Conservation (phyloP, 2,113 vertebrate species). For the Sylvicapra grimmia region DNA sequence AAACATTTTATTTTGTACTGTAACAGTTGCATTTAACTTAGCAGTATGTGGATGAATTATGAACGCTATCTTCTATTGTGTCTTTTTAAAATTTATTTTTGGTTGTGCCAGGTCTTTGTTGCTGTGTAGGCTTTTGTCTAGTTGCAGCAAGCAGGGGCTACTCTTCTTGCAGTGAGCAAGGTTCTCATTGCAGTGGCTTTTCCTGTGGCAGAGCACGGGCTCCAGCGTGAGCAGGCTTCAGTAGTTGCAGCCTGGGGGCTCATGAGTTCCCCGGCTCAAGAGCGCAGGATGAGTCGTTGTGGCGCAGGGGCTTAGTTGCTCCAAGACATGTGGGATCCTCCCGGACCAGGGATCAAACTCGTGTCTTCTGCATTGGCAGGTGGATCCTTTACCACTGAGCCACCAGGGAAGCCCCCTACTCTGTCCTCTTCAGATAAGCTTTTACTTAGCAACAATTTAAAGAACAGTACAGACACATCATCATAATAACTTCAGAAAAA, state of each 20-base stretch:
- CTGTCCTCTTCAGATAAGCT: slow-evolving; percentile 5
- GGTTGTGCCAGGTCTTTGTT: neutral
- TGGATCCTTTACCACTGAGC: neutral
- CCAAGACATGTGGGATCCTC: neutral
- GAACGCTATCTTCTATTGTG: neutral
- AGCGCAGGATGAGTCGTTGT: neutral
- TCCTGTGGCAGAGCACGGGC: neutral
- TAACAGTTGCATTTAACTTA: neutral
- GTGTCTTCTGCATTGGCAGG: neutral
- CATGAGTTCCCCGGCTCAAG: neutral
- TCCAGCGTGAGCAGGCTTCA: neutral
- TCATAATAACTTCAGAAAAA: slow-evolving; percentile 1
- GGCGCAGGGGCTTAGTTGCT: neutral
- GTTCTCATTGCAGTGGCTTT: neutral
- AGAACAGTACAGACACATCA: neutral
- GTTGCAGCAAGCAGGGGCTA: neutral
- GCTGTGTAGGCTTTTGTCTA: neutral
- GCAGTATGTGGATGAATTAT: neutral
- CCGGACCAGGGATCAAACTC: neutral
- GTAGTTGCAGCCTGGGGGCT: neutral
- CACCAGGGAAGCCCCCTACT: neutral
- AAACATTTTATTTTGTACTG: neutral
- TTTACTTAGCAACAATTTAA: slow-evolving; percentile 11
- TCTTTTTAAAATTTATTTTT: neutral
- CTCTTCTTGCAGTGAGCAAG: neutral